Evolutionary conservation across 2,797 vertebrate genomes (phyloP), one percentile per base, ranked within the genome.

Genomic region (Syngnathus rostellatus): DNA sequence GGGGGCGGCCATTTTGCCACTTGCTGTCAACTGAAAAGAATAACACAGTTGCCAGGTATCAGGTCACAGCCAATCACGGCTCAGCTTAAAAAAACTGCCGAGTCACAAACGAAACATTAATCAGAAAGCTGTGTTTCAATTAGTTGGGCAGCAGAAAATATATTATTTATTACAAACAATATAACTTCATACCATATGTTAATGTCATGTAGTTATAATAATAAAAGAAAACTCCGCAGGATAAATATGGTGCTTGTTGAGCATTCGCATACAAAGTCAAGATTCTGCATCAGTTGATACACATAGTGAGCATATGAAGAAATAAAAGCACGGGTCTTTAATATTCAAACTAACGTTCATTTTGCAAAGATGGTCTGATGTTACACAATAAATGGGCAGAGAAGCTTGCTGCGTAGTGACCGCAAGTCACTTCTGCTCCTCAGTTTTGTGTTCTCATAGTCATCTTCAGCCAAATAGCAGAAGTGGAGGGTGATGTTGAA

Each of bases 401-500:
- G 85, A 83, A 77, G 73, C 76, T 84, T 78, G 69, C 85, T 79
- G 68, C 23, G 73, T 81, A 83, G 80, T 87, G 85, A 89, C 86
- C 86, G 64, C 87, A 89, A 87, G 82, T 77, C 72, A 80, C 78
- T 83, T 78, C 71, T 76, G 84, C 80, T 81, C 78, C 80, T 89
- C 83, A 86, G 80, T 79, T 62, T 74, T 77, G 69, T 71, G 41
- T 82, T 81, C 83, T 83, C 73, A 71, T 78, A 83, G 83, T 87
- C 81, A 85, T 85, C 76, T 41, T 69, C 72, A 23, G 61, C 31
- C 46, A 78, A 90, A 91, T 91, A 83, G 89, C 85, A 91, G 91
- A 92, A 92, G 91, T 92, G 83, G 77, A 85, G 64, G 46, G 65
- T 68, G 71, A 79, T 92, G 90, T 92, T 59, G 91, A 91, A 92